phyloP scores from a whole-genome alignment of 2,797 vertebrate species.

The Periparus ater region DNA sequence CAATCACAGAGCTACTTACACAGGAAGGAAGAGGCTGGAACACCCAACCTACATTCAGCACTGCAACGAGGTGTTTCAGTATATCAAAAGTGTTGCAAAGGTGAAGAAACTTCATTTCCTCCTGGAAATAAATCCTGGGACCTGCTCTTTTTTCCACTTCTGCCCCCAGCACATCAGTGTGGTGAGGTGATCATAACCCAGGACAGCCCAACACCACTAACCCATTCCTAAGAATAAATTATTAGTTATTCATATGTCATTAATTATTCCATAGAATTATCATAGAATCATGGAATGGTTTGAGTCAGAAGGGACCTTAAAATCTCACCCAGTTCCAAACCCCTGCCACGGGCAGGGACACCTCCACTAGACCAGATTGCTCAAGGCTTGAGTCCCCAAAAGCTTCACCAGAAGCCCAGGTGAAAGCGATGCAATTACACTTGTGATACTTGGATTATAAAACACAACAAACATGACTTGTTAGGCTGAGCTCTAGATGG shows the following conservation, averaged over 20 bases:
- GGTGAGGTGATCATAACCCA: background rate
- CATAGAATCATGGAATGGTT: background rate
- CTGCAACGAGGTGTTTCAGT: background rate
- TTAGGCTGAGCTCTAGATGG: background rate
- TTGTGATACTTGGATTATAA: background rate
- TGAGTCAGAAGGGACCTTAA: background rate
- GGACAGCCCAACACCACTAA: background rate
- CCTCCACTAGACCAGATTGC: rapidly evolving
- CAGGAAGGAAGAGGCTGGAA: conserved; percentile 59
- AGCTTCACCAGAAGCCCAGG: background rate
- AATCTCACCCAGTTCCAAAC: background rate
- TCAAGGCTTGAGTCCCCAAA: background rate
- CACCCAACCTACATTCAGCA: background rate
- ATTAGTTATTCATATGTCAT: background rate
- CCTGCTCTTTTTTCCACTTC: rapidly evolving
- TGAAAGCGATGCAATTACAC: background rate
- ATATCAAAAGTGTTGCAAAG: background rate
- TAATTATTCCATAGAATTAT: background rate
- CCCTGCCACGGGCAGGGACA: background rate
- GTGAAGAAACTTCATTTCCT: background rate
- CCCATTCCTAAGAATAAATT: background rate
- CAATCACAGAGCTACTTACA: background rate
- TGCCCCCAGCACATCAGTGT: rapidly evolving
- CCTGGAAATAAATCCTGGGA: background rate
- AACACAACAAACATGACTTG: rapidly evolving